A percentile compares a stretch with the other conserved stretches of the same genome.
These are phyloP conservation scores for Trachelipus rathkii DNA, from an alignment of 1,140 invertebrate genomes.

Conservation along the genomic window DNA sequence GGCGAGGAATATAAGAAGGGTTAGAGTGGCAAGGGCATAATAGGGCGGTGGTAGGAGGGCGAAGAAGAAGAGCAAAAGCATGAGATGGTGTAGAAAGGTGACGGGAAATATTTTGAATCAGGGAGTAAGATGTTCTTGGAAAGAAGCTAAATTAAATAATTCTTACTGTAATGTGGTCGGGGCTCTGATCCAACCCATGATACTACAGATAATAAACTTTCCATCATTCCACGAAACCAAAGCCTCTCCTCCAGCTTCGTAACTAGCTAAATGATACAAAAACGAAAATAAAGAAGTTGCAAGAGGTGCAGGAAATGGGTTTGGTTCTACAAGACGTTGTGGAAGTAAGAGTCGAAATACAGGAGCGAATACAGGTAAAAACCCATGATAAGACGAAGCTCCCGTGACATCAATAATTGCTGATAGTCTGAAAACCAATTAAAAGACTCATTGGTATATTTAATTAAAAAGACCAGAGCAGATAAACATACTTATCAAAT, in stretches of 20 bases:
- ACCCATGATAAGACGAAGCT: conserved; percentile 82
- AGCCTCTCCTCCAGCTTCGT: conserved; percentile 81
- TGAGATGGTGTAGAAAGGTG: too few relatives aligned
- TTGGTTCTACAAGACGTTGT: conserved; percentile 51
- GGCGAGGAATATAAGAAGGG: too few relatives aligned
- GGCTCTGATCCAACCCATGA: conserved; percentile 79
- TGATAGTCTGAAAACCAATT: conserved; percentile 51
- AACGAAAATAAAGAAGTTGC: conserved; percentile 87
- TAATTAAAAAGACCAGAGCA: too few relatives aligned
- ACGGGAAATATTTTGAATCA: too few relatives aligned
- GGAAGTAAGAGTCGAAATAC: conserved; percentile 73
- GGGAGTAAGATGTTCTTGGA: too few relatives aligned
- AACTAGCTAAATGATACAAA: conserved; percentile 85
- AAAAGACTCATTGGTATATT: too few relatives aligned
- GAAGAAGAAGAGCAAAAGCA: too few relatives aligned
- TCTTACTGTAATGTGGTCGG: conserved; percentile 80
- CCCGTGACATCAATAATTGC: conserved; percentile 90
- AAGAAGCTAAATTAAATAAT: too few relatives aligned
- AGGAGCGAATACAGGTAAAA: conserved; percentile 74
- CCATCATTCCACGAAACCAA: conserved; percentile 85
- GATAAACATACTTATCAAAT: too few relatives aligned
- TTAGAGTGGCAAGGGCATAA: too few relatives aligned
- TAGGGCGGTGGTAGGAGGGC: too few relatives aligned
- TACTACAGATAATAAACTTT: conserved; percentile 79
- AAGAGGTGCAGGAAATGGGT: conserved; percentile 51